A percentile compares a stretch with the other conserved stretches of the same genome.
phyloP scores from a whole-genome alignment of 2,797 vertebrate species.

The Sphenodon punctatus region DNA sequence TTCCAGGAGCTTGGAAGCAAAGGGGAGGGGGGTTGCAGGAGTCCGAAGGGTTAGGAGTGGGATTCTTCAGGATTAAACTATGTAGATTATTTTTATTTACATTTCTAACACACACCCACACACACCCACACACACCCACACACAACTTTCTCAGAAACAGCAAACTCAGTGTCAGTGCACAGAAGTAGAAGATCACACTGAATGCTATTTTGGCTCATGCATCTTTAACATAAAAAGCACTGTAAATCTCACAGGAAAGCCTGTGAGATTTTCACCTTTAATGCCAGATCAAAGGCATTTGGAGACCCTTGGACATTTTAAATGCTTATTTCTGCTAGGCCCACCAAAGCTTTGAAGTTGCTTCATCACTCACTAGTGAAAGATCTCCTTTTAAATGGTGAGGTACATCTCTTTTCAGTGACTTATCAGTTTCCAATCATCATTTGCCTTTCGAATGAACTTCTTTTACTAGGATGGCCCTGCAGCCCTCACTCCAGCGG shows the following conservation, averaged over 20 bases:
- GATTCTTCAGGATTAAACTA: too few relatives aligned
- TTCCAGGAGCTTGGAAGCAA: too few relatives aligned
- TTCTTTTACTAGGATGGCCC: conserved; percentile 51
- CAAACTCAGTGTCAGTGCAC: background rate
- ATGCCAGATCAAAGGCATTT: conserved; percentile 66
- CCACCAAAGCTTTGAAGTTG: conserved; percentile 56
- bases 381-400: conserved; percentile 60
- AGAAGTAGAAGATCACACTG: conserved; percentile 35
- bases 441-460: conserved; percentile 49
- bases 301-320: conserved; percentile 49
- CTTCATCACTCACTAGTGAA: conserved; percentile 64
- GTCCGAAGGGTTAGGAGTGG: too few relatives aligned
- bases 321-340: conserved; percentile 62
- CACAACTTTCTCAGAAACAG: too few relatives aligned
- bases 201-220: conserved; percentile 37
- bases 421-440: conserved; percentile 61
- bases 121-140: too few relatives aligned
- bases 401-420: conserved; percentile 60
- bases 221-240: conserved; percentile 12
- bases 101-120: too few relatives aligned
- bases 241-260: conserved; percentile 42
- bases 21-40: too few relatives aligned
- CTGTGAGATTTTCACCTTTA: conserved; percentile 43
- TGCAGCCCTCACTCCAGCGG: background rate
- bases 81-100: too few relatives aligned